Evolutionary conservation across 2,797 vertebrate genomes (phyloP).

Genomic region (Scolopax bukidnonensis): DNA sequence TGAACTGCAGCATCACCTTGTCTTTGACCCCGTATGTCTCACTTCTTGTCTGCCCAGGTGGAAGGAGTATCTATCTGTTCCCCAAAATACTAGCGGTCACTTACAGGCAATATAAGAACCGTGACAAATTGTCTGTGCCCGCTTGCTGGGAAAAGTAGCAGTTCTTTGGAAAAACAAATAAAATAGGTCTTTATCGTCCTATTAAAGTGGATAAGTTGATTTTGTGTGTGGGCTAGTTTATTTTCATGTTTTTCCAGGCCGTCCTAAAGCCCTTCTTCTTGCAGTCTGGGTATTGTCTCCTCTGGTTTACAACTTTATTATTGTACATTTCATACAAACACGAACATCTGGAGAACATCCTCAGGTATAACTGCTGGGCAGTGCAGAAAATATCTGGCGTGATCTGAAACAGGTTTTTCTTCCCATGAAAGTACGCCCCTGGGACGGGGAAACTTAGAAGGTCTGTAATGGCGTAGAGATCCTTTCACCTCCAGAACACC

Average conservation of each 20-base stretch:
- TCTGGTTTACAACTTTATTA: conserved; percentile 75
- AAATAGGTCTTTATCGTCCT: not conserved
- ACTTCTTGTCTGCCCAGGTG: not conserved
- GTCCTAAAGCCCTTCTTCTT: conserved; percentile 43
- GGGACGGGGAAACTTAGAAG: conserved; percentile 30
- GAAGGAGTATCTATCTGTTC: not conserved
- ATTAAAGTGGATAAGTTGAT: not conserved
- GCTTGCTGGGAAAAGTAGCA: not conserved
- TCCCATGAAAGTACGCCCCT: conserved; percentile 5
- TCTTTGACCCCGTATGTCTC: not conserved
- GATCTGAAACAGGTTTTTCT: conserved; percentile 60
- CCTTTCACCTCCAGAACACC: conserved; percentile 44
- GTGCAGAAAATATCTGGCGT: conserved; percentile 26
- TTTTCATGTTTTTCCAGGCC: not conserved
- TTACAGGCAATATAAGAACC: not conserved
- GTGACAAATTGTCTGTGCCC: not conserved
- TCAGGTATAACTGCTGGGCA: conserved; percentile 74
- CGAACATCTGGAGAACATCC: conserved; percentile 78
- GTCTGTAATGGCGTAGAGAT: conserved; percentile 2
- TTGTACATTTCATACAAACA: conserved; percentile 59
- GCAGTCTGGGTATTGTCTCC: conserved; percentile 52
- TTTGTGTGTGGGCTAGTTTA: not conserved
- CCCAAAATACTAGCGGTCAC: not conserved
- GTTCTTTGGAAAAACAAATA: conserved; percentile 4
- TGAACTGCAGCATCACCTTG: not conserved